phyloP scores from a whole-genome alignment of 2,888 invertebrate genomes.

The Dicycla oo region DNA sequence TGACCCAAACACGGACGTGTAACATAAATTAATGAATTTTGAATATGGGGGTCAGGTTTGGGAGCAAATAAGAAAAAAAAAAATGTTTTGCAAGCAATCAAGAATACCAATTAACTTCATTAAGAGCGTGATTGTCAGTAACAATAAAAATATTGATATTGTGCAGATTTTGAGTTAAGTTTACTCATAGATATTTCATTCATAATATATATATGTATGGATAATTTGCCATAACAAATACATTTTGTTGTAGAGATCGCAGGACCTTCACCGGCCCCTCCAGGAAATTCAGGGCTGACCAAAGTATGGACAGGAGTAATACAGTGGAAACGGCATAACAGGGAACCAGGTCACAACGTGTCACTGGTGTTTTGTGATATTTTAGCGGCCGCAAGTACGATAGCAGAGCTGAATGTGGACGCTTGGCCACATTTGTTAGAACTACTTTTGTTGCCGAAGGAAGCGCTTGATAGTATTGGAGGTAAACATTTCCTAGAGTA shows the following conservation, averaged over 20 bases:
- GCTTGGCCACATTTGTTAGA: constrained; percentile 31
- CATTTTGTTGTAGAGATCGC: constrained; percentile 1
- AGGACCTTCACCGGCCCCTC: background rate
- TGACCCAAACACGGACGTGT: too few relatives aligned
- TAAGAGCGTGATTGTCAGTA: background rate
- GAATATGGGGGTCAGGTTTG: too few relatives aligned
- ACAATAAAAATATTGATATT: background rate
- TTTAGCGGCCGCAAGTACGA: background rate
- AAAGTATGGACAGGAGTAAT: constrained; percentile 37
- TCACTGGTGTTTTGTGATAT: constrained; percentile 14
- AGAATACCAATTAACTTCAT: background rate
- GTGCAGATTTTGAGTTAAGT: background rate
- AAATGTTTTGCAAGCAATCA: too few relatives aligned
- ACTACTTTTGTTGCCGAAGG: constrained; percentile 29
- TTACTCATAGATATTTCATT: background rate
- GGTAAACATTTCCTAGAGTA: constrained; percentile 1
- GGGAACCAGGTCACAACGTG: background rate
- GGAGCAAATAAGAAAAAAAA: too few relatives aligned
- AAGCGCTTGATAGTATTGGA: constrained; percentile 5
- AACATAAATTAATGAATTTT: too few relatives aligned
- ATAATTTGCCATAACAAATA: background rate
- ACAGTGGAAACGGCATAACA: constrained; percentile 26
- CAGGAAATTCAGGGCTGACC: background rate
- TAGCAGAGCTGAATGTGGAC: background rate
- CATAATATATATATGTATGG: too few relatives aligned